A percentile compares a stretch with the other conserved stretches of the same genome.
Evolutionary conservation across 1,140 invertebrate species (phyloP).

Genomic region (Parasteatoda tepidariorum): DNA sequence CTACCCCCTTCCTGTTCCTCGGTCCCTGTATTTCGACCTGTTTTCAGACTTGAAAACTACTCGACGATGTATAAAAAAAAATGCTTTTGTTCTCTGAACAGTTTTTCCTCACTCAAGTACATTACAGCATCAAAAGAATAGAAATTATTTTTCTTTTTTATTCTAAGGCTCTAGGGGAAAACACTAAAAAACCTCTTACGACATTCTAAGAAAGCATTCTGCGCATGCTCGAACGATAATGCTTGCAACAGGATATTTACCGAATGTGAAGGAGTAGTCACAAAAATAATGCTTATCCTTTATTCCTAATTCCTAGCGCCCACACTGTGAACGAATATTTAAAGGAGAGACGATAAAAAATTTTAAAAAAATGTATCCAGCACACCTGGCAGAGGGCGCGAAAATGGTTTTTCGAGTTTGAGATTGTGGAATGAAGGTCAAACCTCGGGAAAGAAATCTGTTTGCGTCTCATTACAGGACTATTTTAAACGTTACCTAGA

Average conservation of each 20-base stretch:
- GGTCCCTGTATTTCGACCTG: too few relatives aligned
- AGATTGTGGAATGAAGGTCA: slow-evolving; percentile 3
- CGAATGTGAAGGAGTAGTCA: not conserved
- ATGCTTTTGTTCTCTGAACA: too few relatives aligned
- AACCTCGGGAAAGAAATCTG: slow-evolving; percentile 23
- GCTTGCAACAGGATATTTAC: slow-evolving; percentile 28
- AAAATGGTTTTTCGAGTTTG: not conserved
- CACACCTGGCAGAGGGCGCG: slow-evolving; percentile 24
- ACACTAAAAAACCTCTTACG: too few relatives aligned
- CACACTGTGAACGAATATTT: slow-evolving; percentile 19
- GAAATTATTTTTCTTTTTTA: too few relatives aligned
- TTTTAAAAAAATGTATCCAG: not conserved
- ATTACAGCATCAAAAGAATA: too few relatives aligned
- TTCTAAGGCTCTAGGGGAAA: too few relatives aligned
- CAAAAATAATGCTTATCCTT: slow-evolving; percentile 25
- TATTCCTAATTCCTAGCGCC: slow-evolving; percentile 12
- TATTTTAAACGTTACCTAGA: slow-evolving; percentile 18
- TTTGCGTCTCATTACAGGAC: slow-evolving; percentile 1
- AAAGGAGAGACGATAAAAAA: slow-evolving; percentile 2
- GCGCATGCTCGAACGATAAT: not conserved
- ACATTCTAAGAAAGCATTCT: not conserved
- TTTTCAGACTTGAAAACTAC: too few relatives aligned
- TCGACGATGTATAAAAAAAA: too few relatives aligned
- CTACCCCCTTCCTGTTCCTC: too few relatives aligned
- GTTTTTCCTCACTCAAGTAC: too few relatives aligned